Percentiles rank a stretch among this genome's conserved stretches.
Evolutionary conservation across 2,797 vertebrate species (phyloP).

Genomic region (Gymnothorax javanicus): DNA sequence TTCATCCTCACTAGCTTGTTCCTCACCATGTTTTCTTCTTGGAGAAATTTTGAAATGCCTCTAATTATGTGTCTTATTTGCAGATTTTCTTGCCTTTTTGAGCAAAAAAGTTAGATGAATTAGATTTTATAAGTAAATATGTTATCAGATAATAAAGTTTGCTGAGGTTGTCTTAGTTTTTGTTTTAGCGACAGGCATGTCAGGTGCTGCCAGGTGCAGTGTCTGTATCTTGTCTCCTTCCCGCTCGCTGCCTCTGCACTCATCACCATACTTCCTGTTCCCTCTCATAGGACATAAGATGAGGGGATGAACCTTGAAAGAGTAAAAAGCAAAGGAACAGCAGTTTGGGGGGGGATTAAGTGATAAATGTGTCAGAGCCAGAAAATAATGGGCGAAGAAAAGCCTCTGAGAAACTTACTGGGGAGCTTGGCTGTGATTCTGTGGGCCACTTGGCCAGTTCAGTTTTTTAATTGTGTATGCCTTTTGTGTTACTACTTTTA

Average conservation of each 20-base stretch:
- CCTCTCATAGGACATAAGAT: background rate
- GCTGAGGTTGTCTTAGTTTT: no score
- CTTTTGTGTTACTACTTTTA: background rate
- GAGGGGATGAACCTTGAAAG: background rate
- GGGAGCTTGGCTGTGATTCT: background rate
- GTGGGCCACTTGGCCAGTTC: background rate
- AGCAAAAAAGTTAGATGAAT: no score
- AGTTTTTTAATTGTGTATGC: background rate
- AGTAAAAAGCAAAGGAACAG: background rate
- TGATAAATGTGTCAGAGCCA: background rate
- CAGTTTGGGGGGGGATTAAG: background rate
- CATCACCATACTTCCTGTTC: slow-evolving; percentile 30
- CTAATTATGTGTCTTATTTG: no score
- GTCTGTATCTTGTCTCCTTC: background rate
- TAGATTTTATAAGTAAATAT: no score
- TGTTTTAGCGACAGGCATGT: slow-evolving; percentile 13
- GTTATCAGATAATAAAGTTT: no score
- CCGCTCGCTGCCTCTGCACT: background rate
- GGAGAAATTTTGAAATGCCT: no score
- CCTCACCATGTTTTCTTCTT: no score
- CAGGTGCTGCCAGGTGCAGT: background rate
- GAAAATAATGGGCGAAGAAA: background rate
- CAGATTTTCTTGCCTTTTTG: no score
- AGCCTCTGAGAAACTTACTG: background rate
- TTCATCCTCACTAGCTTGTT: no score